Evolutionary conservation across 2,888 invertebrate species (phyloP).

Genomic region (Holacanthella duospinosa): DNA sequence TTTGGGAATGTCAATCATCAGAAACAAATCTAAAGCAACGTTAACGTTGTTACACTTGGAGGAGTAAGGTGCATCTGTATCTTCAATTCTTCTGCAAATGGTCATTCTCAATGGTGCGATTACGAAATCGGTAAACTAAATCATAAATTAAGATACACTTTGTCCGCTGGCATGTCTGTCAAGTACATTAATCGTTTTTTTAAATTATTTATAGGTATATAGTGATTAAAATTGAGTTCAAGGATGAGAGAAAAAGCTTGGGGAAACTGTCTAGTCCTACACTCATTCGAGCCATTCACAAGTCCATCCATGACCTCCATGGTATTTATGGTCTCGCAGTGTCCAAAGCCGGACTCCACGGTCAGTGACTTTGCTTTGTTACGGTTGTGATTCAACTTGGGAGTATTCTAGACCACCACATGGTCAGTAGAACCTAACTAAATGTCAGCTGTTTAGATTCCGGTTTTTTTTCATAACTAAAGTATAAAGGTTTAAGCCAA

Average conservation of each 20-base stretch:
- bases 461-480: too few relatives aligned
- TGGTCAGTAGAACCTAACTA: too few relatives aligned
- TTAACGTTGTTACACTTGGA: too few relatives aligned
- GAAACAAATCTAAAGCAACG: too few relatives aligned
- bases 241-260: not conserved
- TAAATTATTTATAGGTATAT: slow-evolving; percentile 1
- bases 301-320: slow-evolving; percentile 22
- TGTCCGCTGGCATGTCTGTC: not conserved
- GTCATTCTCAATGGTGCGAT: slow-evolving; percentile 10
- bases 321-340: slow-evolving; percentile 27
- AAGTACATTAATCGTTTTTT: not conserved
- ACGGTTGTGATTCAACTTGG: too few relatives aligned
- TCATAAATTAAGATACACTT: not conserved
- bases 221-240: slow-evolving; percentile 1
- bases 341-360: slow-evolving; percentile 24
- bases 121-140: slow-evolving; percentile 6
- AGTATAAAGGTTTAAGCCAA: too few relatives aligned
- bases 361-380: slow-evolving; percentile 7
- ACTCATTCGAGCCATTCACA: slow-evolving; percentile 16
- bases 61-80: too few relatives aligned
- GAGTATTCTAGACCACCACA: too few relatives aligned
- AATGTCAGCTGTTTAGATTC: too few relatives aligned
- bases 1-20: too few relatives aligned
- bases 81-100: too few relatives aligned
- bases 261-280: not conserved